Conservation (phyloP, 2,797 vertebrate species). For the Acrossocheilus fasciatus region DNA sequence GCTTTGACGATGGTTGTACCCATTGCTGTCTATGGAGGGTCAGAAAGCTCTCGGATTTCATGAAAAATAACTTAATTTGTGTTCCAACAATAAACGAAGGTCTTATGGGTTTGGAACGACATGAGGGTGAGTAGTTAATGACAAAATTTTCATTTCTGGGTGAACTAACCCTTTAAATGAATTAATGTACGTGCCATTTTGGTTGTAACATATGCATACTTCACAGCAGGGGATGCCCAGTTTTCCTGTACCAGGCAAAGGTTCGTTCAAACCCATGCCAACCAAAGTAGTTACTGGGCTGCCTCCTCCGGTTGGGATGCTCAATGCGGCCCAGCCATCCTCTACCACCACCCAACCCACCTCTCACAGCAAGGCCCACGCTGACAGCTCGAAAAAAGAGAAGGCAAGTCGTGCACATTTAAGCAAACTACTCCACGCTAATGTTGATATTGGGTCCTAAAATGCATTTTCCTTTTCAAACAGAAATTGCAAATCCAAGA, state of each 20-base stretch:
- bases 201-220: neutral
- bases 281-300: slow-evolving; percentile 72
- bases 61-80: no score
- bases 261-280: slow-evolving; percentile 19
- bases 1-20: no score
- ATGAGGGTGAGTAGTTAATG: no score
- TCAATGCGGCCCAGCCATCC: slow-evolving; percentile 80
- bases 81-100: no score
- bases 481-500: slow-evolving; percentile 97
- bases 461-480: neutral
- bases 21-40: no score
- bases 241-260: slow-evolving; percentile 70
- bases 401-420: slow-evolving; percentile 79
- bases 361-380: slow-evolving; percentile 85
- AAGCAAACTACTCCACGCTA: neutral
- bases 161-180: neutral
- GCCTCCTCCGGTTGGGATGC: slow-evolving; percentile 74
- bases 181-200: neutral
- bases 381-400: slow-evolving; percentile 96
- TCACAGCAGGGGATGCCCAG: slow-evolving; percentile 78
- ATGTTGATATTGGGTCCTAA: neutral
- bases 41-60: no score
- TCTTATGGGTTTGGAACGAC: no score
- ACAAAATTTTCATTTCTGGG: no score
- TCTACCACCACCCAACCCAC: slow-evolving; percentile 84